A percentile compares a stretch with the other conserved stretches of the same genome.
phyloP scores from a whole-genome alignment of 2,797 vertebrate species.

The Diplodus sargus region DNA sequence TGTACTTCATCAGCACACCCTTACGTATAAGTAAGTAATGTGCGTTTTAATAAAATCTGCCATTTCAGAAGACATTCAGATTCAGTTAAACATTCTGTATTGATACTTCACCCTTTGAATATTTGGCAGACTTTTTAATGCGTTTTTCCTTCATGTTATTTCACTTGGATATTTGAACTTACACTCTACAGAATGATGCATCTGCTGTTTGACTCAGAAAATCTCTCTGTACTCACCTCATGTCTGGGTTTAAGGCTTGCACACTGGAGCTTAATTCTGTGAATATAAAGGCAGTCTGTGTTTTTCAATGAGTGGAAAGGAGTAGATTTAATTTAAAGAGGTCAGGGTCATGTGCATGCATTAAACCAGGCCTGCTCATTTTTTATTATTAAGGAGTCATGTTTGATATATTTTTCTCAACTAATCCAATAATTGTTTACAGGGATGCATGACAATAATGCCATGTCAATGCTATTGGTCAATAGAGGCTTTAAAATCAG shows the following conservation, averaged over 20 bases:
- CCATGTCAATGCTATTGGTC: too few relatives aligned
- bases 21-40: too few relatives aligned
- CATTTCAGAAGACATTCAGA: not conserved
- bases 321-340: not conserved
- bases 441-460: too few relatives aligned
- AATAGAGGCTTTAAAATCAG: too few relatives aligned
- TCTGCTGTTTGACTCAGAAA: not conserved
- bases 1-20: not conserved
- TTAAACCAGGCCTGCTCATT: not conserved
- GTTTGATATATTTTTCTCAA: not conserved
- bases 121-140: not conserved
- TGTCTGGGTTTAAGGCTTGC: not conserved
- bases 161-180: not conserved
- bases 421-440: not conserved
- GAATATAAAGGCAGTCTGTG: not conserved
- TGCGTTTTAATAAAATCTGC: too few relatives aligned
- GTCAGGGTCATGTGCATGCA: not conserved
- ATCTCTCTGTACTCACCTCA: not conserved
- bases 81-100: not conserved
- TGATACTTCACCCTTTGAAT: too few relatives aligned
- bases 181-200: not conserved
- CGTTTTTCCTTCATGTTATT: not conserved
- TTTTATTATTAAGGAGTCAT: not conserved
- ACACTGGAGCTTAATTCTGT: not conserved
- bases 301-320: too few relatives aligned